Evolutionary conservation across 2,888 invertebrate genomes (phyloP), one percentile per base, ranked within the genome.

Genomic region (Altica lythri): DNA sequence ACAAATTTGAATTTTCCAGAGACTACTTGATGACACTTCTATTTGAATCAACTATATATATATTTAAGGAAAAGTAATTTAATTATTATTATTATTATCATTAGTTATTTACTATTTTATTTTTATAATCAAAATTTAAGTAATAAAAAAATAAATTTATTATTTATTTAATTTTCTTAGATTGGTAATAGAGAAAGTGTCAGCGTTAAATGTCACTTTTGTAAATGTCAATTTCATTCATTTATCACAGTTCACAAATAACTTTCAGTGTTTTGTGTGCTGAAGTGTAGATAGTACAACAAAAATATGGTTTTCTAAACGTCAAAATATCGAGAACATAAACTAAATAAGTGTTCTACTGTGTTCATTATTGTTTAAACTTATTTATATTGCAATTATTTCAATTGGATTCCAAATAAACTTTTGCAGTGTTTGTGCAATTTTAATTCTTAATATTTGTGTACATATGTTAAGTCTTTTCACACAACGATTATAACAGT

Each of bases 391-490:
- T 40, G 37, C 25, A 37, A 27, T 22, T 37, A 37, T 29, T 27
- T 52, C 29, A 42, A 47, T 42, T 37, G 40, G 46, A 40, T 50
- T 49, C 18, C 32, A 55, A 50, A 45, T 34, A 44, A 44, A 43
- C 37, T 29, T 25, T 53, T 53, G 37, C 25, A 38, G 50, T 50
- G 52, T 50, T 50, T 59, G 54, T 50, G 47, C 34, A 53, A 25
- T 47, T 34, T 22, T 59, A 43, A 53, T 42, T 55, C 49, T 53
- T 55, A 34, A 53, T 50, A 53, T 43, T 52, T 59, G 53, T 59
- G 59, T 55, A 55, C 51, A 55, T 55, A 55, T 55, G 55, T 37
- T 32, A 44, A 27, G 27, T 43, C 45, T 34, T 38, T 50, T 46
- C 48, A 37, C 37, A 53, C 59, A 59, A 59, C 55, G 59, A 59